Evolutionary conservation across 2,888 invertebrate genomes (phyloP).

Genomic region (Hydriomena furcata): DNA sequence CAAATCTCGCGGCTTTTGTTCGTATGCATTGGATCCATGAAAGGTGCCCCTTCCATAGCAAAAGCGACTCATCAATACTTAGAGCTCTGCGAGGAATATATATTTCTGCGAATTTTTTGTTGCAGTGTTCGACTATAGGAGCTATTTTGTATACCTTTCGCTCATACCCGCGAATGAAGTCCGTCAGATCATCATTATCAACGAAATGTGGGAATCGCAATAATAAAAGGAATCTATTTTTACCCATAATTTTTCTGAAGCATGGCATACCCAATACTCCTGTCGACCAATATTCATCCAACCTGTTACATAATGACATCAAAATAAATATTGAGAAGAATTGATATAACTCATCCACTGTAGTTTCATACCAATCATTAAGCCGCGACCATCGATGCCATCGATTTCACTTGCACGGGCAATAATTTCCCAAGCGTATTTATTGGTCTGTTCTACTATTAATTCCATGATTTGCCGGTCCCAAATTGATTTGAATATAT

Average conservation of each 20-base stretch:
- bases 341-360: constrained; percentile 23
- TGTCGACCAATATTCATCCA: constrained; percentile 33
- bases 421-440: constrained; percentile 26
- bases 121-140: constrained; percentile 29
- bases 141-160: constrained; percentile 29
- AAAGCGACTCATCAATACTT: constrained; percentile 35
- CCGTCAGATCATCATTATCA: constrained; percentile 24
- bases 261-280: constrained; percentile 32
- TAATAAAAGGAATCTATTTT: constrained; percentile 27
- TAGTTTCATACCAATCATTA: constrained; percentile 25
- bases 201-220: constrained; percentile 31
- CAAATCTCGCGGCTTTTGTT: constrained; percentile 33
- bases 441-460: constrained; percentile 23
- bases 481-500: constrained; percentile 28
- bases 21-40: constrained; percentile 34
- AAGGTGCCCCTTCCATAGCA: constrained; percentile 34
- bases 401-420: constrained; percentile 13
- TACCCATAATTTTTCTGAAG: constrained; percentile 33
- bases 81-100: constrained; percentile 21
- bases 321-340: constrained; percentile 25
- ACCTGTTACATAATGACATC: constrained; percentile 24
- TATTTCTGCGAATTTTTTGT: constrained; percentile 26
- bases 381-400: constrained; percentile 21
- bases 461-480: constrained; percentile 13
- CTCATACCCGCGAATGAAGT: constrained; percentile 18